Evolutionary conservation across 2,113 vertebrate species (phyloP).

Genomic region (Saccopteryx leptura): DNA sequence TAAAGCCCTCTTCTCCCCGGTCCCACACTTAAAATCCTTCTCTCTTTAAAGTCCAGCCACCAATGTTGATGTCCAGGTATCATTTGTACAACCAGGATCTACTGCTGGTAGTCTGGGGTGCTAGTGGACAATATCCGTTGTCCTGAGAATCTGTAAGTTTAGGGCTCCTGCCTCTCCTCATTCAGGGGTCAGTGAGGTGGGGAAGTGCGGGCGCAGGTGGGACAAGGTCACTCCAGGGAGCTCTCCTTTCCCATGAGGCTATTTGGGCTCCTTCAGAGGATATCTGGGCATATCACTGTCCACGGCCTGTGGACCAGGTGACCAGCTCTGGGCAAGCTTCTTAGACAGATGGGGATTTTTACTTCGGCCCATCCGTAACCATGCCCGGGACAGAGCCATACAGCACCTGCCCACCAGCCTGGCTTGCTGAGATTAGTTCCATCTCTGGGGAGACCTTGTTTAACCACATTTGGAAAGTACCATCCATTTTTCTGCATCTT

Average conservation of each 20-base stretch:
- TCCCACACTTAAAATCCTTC: neutral
- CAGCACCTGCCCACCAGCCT: neutral
- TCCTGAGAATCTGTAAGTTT: neutral
- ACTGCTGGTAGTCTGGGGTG: neutral
- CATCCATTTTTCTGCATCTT: neutral
- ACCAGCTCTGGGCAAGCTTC: neutral
- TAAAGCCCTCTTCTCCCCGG: neutral
- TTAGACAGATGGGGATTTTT: neutral
- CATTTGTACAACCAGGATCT: neutral
- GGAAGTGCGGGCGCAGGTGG: neutral
- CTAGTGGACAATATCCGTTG: neutral
- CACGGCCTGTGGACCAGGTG: neutral
- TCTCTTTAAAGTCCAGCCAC: neutral
- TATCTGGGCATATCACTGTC: neutral
- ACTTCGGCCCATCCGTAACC: neutral
- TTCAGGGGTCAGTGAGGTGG: neutral
- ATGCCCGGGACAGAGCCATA: rapidly evolving
- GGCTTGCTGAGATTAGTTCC: neutral
- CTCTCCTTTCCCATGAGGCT: neutral
- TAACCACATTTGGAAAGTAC: neutral
- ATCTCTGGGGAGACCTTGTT: neutral
- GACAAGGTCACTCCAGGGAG: neutral
- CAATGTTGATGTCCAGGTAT: neutral
- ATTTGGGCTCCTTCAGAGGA: neutral
- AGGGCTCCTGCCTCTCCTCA: neutral